These are phyloP conservation scores for Montipora capricornis DNA, from an alignment of 64 coral and sea anemone species.

Conservation along the genomic window DNA sequence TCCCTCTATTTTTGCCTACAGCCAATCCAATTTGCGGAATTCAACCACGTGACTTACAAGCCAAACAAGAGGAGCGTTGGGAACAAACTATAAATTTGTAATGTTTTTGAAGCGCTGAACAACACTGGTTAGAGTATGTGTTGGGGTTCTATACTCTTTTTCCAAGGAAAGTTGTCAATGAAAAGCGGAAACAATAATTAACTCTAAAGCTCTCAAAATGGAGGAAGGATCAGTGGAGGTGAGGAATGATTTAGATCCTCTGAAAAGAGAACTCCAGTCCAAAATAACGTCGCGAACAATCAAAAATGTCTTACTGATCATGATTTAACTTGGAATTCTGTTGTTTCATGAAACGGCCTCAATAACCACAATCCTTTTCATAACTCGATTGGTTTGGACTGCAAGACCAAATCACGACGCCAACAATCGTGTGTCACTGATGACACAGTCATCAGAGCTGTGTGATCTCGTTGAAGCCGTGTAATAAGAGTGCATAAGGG, in stretches of 20 bases:
- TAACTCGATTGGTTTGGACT: neutral
- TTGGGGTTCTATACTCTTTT: neutral
- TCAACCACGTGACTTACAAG: constrained; percentile 35
- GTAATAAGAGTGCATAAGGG: too few species aligned
- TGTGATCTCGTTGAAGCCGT: too few species aligned
- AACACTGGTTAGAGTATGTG: neutral
- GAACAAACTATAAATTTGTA: constrained; percentile 85
- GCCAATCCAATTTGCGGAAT: constrained; percentile 46
- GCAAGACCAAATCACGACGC: too few species aligned
- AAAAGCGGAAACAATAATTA: neutral
- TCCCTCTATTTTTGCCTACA: constrained; percentile 59
- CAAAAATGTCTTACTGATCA: neutral
- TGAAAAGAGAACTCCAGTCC: neutral
- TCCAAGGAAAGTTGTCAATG: neutral
- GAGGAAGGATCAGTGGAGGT: constrained; percentile 77
- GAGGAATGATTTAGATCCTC: neutral
- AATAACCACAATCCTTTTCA: neutral
- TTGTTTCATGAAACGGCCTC: neutral
- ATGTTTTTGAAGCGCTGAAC: constrained; percentile 52
- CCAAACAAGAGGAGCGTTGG: constrained; percentile 67
- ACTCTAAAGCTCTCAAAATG: constrained; percentile 34
- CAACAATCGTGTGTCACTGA: too few species aligned
- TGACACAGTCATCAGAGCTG: too few species aligned
- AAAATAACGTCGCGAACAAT: neutral
- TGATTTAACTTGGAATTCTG: neutral